Base-by-base conservation (phyloP, 1,140 invertebrate species). In the Pissodes strobi region DNA sequence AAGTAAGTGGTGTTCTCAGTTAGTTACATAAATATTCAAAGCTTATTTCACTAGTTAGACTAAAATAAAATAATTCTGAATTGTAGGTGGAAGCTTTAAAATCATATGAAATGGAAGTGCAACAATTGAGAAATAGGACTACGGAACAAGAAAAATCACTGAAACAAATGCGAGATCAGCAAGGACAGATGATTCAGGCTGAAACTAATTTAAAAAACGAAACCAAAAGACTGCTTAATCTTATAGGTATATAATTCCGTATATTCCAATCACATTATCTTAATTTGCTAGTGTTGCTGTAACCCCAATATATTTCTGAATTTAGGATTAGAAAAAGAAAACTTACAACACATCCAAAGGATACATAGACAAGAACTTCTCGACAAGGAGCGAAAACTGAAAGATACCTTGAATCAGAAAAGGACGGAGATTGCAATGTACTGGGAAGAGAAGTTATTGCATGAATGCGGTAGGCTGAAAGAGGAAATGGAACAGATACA, bases 121-220 rank as follows among this genome's bases (percentile, higher is more conserved):
- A 78, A 30, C 82, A 85, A 64, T 74, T 88, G 1, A 75, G 85
- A 52, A 83, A 81, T 23, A 72, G 86, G 15, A 85, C 83, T 17
- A 73, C 78, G 58, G 85, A 88, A 65, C 85, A 87, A 70, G 80
- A 84, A 68, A 78, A 80, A 63, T 80, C 83, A 10, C 77, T 88
- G 34, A 72, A 82, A 56, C 76, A 79, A n/a, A 79, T 86, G 2
- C 76, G 79, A 27, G 77, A 84, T 34, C 82, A 85, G 68, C 80
- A 84, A 46, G 85, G 85, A 61, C 80, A 83, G 65, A 80, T 86
- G 60, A 80, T 83, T 68, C 71, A 78, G 48, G 81, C 79, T 55
- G 86, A 87, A 65, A 79, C 79, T 63, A 79, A 74, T 56, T 72
- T 87, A 2, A 81, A 84, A 70, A 79, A 83, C 21, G 84, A 87